phyloP scores from a whole-genome alignment of 2,113 vertebrate species.

The Hypomesus transpacificus region DNA sequence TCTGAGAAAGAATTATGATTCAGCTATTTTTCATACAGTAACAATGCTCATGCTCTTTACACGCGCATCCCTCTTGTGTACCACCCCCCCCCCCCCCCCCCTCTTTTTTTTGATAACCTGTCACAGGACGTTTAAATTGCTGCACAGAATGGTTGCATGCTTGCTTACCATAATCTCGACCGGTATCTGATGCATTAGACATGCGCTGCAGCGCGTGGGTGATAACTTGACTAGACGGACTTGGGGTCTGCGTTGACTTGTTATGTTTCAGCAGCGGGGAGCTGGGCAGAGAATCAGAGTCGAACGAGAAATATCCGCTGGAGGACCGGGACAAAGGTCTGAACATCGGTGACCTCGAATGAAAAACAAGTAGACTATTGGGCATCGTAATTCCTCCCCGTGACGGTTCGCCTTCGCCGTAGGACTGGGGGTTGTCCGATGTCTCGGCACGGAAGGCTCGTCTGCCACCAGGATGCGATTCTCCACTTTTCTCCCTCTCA shows the following conservation, averaged over 20 bases:
- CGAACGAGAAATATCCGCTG: conserved; percentile 92
- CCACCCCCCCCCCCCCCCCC: no score
- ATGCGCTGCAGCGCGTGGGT: conserved; percentile 59
- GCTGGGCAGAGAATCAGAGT: conserved; percentile 78
- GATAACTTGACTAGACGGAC: conserved; percentile 77
- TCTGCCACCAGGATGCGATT: conserved; percentile 63
- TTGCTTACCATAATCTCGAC: conserved; percentile 67
- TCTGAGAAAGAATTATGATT: no score
- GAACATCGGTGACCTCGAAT: conserved; percentile 79
- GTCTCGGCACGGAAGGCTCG: conserved; percentile 59
- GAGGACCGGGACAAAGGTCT: conserved; percentile 80
- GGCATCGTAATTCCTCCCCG: conserved; percentile 69
- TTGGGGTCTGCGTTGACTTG: conserved; percentile 87
- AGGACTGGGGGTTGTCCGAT: conserved; percentile 60
- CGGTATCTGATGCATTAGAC: conserved; percentile 39
- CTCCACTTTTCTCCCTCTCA: conserved; percentile 65
- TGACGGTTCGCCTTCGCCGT: conserved; percentile 61
- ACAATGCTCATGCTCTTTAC: no score
- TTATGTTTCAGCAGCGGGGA: conserved; percentile 80
- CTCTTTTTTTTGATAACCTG: no score
- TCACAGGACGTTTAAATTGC: neutral
- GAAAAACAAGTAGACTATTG: conserved; percentile 77
- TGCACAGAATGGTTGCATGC: neutral
- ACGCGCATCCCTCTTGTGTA: no score
- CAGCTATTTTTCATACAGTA: no score